Evolutionary conservation across 2,888 invertebrate genomes (phyloP).

Genomic region (Papilio gigon): DNA sequence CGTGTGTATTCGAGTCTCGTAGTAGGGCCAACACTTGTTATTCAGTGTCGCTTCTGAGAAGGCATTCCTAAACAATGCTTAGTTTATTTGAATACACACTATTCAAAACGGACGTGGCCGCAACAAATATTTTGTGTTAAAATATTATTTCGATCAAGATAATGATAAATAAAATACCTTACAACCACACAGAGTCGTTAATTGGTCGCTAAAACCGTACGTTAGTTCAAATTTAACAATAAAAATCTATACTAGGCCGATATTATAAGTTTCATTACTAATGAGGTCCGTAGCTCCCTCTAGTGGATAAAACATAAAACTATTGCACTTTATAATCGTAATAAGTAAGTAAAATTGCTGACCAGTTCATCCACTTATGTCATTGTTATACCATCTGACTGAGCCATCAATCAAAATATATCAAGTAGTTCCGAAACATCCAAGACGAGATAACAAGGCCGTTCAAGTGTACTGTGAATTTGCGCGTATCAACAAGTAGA

Average conservation of each 20-base stretch:
- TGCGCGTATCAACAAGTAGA: conserved; percentile 52
- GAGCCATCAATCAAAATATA: conserved; percentile 37
- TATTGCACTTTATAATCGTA: no score
- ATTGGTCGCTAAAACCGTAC: no score
- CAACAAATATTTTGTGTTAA: not conserved
- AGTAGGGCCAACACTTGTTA: conserved; percentile 38
- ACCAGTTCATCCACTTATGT: not conserved
- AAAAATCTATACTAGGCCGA: no score
- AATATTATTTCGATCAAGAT: not conserved
- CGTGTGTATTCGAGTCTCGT: conserved; percentile 38
- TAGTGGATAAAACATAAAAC: no score
- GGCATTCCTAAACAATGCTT: conserved; percentile 40
- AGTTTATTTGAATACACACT: conserved; percentile 36
- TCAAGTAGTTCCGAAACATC: conserved; percentile 33
- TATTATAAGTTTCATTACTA: no score
- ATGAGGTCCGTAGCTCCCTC: no score
- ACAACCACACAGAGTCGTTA: not conserved
- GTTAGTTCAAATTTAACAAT: no score
- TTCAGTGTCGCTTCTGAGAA: conserved; percentile 38
- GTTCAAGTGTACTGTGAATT: conserved; percentile 51
- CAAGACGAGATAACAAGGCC: conserved; percentile 47
- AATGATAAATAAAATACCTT: not conserved
- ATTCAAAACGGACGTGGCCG: conserved; percentile 16
- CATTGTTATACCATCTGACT: conserved; percentile 7
- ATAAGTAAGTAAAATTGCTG: no score